phyloP scores from a whole-genome alignment of 2,888 invertebrate genomes.

The Acronicta psi region DNA sequence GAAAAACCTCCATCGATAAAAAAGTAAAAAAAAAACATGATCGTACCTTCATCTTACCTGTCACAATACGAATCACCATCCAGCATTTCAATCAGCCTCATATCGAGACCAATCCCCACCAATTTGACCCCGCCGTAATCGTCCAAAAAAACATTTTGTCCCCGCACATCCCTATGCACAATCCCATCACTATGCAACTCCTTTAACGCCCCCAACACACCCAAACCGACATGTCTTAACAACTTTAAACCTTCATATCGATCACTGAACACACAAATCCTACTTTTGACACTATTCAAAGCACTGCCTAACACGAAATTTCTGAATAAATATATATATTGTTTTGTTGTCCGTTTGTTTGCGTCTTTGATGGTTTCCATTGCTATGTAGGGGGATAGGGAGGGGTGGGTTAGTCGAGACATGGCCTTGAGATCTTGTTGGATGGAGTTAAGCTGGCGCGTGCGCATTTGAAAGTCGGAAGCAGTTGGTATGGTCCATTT shows the following conservation, averaged over 20 bases:
- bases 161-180: conserved; percentile 94
- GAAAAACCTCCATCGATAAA: conserved; percentile 36
- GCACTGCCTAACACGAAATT: conserved; percentile 90
- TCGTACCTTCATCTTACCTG: conserved; percentile 69
- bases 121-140: conserved; percentile 89
- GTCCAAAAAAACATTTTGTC: conserved; percentile 93
- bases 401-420: conserved; percentile 91
- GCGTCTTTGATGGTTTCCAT: conserved; percentile 91
- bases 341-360: conserved; percentile 66
- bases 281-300: conserved; percentile 70
- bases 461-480: conserved; percentile 78
- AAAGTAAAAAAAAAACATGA: conserved; percentile 15
- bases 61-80: conserved; percentile 78
- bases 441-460: conserved; percentile 90
- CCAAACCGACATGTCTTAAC: conserved; percentile 91
- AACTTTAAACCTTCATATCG: conserved; percentile 75
- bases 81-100: conserved; percentile 90
- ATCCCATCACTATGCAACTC: conserved; percentile 95
- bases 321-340: conserved; percentile 91
- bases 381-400: conserved; percentile 93
- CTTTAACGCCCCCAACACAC: conserved; percentile 92
- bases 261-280: conserved; percentile 67
- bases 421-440: conserved; percentile 94
- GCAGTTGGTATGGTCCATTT: conserved; percentile 92
- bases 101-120: conserved; percentile 92